Conservation (phyloP, 2,888 invertebrate genomes). For the Drosophila nr. perissopoda region DNA sequence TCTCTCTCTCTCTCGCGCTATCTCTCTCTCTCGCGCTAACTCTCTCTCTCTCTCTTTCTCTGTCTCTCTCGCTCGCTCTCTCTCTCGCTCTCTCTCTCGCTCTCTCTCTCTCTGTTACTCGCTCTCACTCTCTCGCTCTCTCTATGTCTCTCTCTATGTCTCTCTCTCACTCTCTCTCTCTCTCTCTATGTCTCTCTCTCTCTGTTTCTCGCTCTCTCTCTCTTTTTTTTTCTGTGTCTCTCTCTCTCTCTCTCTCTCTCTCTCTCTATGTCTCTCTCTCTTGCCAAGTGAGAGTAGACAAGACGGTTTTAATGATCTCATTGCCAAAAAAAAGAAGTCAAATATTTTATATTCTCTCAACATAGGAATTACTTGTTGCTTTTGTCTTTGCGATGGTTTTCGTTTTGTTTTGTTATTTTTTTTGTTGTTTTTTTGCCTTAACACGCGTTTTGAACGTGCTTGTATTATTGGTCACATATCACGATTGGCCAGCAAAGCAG, state of each 20-base stretch:
- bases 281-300: constrained; percentile 7
- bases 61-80: too few relatives aligned
- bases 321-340: constrained; percentile 43
- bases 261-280: background rate
- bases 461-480: constrained; percentile 28
- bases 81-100: background rate
- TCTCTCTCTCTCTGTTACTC: background rate
- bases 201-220: background rate
- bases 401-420: constrained; percentile 30
- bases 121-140: background rate
- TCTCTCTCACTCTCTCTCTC: background rate
- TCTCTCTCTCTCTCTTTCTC: too few relatives aligned
- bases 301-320: constrained; percentile 65
- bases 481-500: constrained; percentile 64
- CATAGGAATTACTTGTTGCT: constrained; percentile 8
- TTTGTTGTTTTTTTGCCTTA: constrained; percentile 34
- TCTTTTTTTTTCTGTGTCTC: background rate
- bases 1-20: background rate
- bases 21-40: too few relatives aligned
- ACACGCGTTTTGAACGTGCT: constrained; percentile 66
- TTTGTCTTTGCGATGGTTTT: constrained; percentile 12
- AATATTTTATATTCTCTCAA: constrained; percentile 54
- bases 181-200: background rate
- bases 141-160: too few relatives aligned
- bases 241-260: constrained; percentile 7